Base-by-base conservation (phyloP, 2,888 invertebrate genomes). In the Panzeria rudis region DNA sequence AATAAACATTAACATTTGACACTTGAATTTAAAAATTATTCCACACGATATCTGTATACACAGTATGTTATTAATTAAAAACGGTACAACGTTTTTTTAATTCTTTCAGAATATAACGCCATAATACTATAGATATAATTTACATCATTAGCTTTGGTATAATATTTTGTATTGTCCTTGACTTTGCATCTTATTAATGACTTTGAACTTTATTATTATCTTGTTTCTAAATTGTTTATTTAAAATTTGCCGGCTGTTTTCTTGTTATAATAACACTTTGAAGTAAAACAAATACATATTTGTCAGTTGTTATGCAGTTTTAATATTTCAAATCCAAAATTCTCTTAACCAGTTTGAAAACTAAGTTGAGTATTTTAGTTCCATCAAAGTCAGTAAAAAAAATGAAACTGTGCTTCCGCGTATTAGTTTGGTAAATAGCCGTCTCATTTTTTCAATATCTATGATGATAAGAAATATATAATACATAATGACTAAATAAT, bases 121-220 rank as follows among this genome's bases (percentile, higher is more conserved):
- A 3, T 2, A 38, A 8, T 64, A 41, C 0, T 11, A 13, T 38
- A 9, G 35, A 9, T 9, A 9, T 44, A 68, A 62, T 41, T 52
- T 23, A 72, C 29, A 54, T 54, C 41, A 32, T 38, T 15, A 20
- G 13, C 35, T 20, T 54, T 6, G 13, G 35, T 38, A 15, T 15
- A n/a, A 23, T 61, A 5, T 54, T 38, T 50, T 35, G 29, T 52
- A 75, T 56, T 61, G 69, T 69, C 83, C 86, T 75, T 86, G 86
- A 86, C 83, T 80, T 83, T 86, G 77, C 50, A 64, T 62, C 50
- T 73, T 15, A 52, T 56, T 44, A 44, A 44, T 41, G 79, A 75
- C 79, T 79, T 81, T 84, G 83, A 86, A 77, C 77, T 86, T 62
- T 56, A 44, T 66, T 20, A 38, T 32, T 47, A 25, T 20, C 8